Evolutionary conservation across 2,888 invertebrate species (phyloP), one percentile per base, ranked within the genome.

Genomic region (Nomada goodeniana): DNA sequence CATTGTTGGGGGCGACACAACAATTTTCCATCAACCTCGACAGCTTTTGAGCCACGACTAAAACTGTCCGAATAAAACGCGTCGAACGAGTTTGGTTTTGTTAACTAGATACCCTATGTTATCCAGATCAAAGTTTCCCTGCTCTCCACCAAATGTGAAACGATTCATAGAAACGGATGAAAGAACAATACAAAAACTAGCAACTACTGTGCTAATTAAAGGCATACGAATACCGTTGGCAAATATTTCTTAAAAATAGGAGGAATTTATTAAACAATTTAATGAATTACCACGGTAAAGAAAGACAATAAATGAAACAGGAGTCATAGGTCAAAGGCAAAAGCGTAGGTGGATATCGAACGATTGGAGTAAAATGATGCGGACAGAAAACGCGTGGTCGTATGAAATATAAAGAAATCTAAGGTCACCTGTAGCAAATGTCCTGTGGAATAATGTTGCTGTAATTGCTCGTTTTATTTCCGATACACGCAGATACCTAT

Each of bases 391-490:
- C 61, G 53, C 80, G 63, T 52, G 69, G 29, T 63, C 36, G 78
- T 73, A 65, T 36, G 64, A 64, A 73, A 69, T 36, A 36, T 36
- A 26, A 36, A n/a, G 26, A 13, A 61, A 60, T 53, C 63, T 65
- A 70, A 70, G 67, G 70, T 78, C 73, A 52, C 61, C 36, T 3
- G 44, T 60, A 29, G 74, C 47, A 55, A 73, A 78, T 69, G 61
- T 75, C 72, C 77, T 44, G 72, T 55, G 65, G 69, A 76, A 78
- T 69, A 67, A 72, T 72, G 50, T 20, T 20, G 42, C 55, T 42
- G 57, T 36, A 60, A 18, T 5, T 9, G 23, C 36, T 13, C 61
- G 42, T 11, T 79, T 75, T 20, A 52, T 64, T 59, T 36, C 50
- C 64, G n/a, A 23, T 20, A 20, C 61, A 15, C 63, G 29, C n/a